Evolutionary conservation across 2,113 vertebrate species (phyloP).

Genomic region (Catagonus wagneri): DNA sequence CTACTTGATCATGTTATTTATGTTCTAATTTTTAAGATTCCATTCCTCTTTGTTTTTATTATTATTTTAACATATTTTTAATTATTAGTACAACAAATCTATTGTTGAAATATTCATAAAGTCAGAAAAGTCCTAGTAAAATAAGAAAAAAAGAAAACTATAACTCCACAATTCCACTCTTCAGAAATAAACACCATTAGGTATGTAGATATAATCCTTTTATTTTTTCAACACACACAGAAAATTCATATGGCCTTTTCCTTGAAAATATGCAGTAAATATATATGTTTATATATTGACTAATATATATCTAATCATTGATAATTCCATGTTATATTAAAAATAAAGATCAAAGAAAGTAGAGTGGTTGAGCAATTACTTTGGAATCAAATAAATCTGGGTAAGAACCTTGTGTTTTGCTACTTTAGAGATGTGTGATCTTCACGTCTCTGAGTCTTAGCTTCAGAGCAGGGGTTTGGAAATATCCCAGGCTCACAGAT

Average conservation of each 20-base stretch:
- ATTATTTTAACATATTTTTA: conserved; percentile 41
- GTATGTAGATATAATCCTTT: neutral
- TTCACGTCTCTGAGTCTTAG: neutral
- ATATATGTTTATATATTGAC: neutral
- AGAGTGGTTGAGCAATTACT: neutral
- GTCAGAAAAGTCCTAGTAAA: neutral
- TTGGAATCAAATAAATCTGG: neutral
- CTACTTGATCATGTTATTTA: neutral
- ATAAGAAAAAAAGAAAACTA: neutral
- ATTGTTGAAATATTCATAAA: conserved; percentile 1
- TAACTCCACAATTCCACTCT: neutral
- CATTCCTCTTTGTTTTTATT: neutral
- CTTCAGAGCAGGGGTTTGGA: neutral
- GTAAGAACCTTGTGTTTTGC: neutral
- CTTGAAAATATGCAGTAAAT: neutral
- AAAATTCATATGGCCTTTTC: neutral
- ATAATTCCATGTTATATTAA: neutral
- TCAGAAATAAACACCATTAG: neutral
- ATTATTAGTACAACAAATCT: neutral
- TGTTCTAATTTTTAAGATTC: neutral
- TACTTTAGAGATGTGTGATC: neutral
- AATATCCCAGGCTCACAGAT: neutral
- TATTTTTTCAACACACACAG: neutral
- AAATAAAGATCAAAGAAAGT: neutral
- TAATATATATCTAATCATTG: neutral